Conservation (phyloP, 2,113 vertebrate species). For the Melanerpes formicivorus region DNA sequence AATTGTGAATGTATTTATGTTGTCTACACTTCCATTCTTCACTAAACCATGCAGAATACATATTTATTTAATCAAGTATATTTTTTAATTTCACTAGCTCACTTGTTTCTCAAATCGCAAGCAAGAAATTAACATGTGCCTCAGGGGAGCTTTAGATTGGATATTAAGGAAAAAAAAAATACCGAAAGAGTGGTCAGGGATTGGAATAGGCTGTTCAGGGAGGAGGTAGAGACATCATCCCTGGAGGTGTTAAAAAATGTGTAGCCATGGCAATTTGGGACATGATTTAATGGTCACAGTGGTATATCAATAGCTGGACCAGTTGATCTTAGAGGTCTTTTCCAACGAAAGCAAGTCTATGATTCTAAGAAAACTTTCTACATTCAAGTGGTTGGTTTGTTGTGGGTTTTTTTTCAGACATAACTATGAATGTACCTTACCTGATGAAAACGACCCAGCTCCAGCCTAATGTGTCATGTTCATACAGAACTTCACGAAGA, state of each 20-base stretch:
- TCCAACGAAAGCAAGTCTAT: no score
- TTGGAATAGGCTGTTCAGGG: no score
- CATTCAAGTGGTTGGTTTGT: not conserved
- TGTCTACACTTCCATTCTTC: not conserved
- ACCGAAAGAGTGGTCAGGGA: no score
- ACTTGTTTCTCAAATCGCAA: not conserved
- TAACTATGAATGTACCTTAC: not conserved
- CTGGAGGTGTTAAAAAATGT: no score
- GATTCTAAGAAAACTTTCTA: not conserved
- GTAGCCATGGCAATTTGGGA: no score
- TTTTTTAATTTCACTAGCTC: not conserved
- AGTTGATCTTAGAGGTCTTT: no score
- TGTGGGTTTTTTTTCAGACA: no score
- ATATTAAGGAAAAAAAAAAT: no score
- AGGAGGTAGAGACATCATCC: no score
- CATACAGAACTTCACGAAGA: not conserved
- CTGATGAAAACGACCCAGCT: not conserved
- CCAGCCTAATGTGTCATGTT: not conserved
- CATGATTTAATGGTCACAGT: no score
- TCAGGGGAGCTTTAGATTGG: no score
- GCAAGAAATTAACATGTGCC: not conserved
- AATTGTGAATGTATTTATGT: not conserved
- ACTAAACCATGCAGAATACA: not conserved
- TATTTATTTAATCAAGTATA: accelerated
- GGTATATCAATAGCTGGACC: no score